Evolutionary conservation across 2,113 vertebrate species (phyloP), one percentile per base, ranked within the genome.

Genomic region (Lota lota): DNA sequence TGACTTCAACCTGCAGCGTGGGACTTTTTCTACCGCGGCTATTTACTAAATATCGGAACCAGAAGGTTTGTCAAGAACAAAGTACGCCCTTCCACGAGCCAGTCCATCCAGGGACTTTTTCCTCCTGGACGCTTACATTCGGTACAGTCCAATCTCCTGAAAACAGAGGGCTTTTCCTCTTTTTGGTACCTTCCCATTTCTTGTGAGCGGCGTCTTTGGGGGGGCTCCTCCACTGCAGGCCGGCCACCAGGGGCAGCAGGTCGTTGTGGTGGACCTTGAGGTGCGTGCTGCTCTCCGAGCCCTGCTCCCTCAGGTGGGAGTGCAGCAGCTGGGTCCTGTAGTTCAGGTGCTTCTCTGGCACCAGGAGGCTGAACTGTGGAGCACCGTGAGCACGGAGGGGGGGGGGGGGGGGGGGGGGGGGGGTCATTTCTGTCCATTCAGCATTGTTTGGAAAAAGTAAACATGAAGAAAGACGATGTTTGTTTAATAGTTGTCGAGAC

Each of bases 141-240:
- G 7, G 28, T 33, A 33, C 28, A 33, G 7, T 5, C 28, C 28
- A 33, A 33, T 33, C 28, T 5, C 28, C 28, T 2, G 12, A 47
- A 47, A 47, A 47, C 36, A 40, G 36, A 40, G 36, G 36, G 6
- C 40, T 47, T 47, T 10, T 47, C 12, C 28, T 47, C 40, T 57
- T 19, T n/a, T 58, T 19, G 8, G 66, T 65, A 94, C 94, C 94
- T 93, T 95, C 94, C 92, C 92, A 94, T 67, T 86, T 94, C 70
- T 81, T 91, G 69, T 89, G 85, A 21, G 73, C 61, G 4, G 68
- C 3, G 3, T 85, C 82, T 79, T 77, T 76, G 0, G 93, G 86
- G 0, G 79, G 57, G 2, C 91, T 91, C 73, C 92, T 95, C 94
- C 94, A 95, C 76, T 89, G 90, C 33, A 94, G 74, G 16, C 90